Base-by-base conservation (phyloP, 2,113 vertebrate species). In the Mormoops blainvillei region DNA sequence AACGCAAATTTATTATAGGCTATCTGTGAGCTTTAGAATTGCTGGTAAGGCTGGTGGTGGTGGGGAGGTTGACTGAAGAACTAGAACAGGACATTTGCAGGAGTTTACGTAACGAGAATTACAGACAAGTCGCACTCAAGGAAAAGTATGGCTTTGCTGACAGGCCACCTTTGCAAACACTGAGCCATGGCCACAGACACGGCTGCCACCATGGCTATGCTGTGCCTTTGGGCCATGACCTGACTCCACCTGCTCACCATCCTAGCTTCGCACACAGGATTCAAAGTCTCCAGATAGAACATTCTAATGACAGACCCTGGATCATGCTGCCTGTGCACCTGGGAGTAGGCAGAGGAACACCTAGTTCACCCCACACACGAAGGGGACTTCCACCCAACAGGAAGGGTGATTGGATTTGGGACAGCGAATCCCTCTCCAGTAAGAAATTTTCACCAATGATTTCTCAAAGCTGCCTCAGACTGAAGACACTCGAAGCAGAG, bases 401-500 rank as follows among this genome's bases (percentile, higher is more conserved):
- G 28, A 70, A 74, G 22, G 38, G 61, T 20, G 41, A 31, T 19
- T 31, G 33, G 61, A n/a, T 61, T 19, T 54, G 61, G 50, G 33
- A 50, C 5, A 63, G 36, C 54, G 58, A 81, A 73, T 22, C 18
- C 4, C 22, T 76, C 58, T 78, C 13, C 18, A 48, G 2, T 48
- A 73, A 86, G 78, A 91, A 76, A 89, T 33, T 6, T n/a, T 71
- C 68, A 36, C 63, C 3, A 33, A 3, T 38, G 10, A 74, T 63
- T 36, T 87, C 84, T 76, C 73, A 78, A 43, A 76, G n/a, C 24
- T 61, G 22, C 28, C 50, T 41, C 63, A 95, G 41, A 88, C 31
- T 38, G 9, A 31, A 94, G 78, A 50, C 4, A 50, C 5, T 82
- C 58, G 77, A 78, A 94, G n/a, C 38, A 95, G 85, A 73, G 71